Evolutionary conservation across 2,797 vertebrate genomes (phyloP), one percentile per base, ranked within the genome.

Genomic region (Furcifer pardalis): DNA sequence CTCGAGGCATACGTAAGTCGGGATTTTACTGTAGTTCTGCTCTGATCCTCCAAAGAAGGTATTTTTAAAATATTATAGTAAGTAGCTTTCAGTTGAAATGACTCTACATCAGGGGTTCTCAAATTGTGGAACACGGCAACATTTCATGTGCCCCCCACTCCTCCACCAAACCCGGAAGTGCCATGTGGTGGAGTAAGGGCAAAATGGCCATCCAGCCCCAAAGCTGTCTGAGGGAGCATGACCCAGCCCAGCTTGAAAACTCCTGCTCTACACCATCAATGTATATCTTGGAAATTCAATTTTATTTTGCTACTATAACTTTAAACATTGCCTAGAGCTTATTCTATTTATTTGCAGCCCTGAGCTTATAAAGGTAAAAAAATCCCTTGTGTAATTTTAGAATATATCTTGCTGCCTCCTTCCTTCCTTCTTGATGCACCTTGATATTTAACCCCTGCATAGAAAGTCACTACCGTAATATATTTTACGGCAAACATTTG

Each of bases 21-120:
- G n/a, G n/a, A n/a, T n/a, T n/a, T n/a, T n/a, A n/a, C n/a, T n/a
- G n/a, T n/a, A n/a, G n/a, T 6, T 17, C 46, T 78, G 78, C 2
- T 46, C 66, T 30, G 2, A 7, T 79, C 46, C 63, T 7, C 63
- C 84, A 72, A 83, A 93, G 90, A 86, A 74, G 68, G 7, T 30
- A 68, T 85, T 32, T 0, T 83, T 73, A 23, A 10, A 89, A 49
- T 83, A 86, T 8, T 68, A 40, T 2, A 0, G 66, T 32, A 89
- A 90, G 87, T 0, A 87, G 9, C 23, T 3, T 83, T 81, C 74
- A 12, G 66, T 85, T 59, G 40, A 76, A 84, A 65, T 75, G 85
- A 44, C 15, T 46, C 77, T 30, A 60, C n/a, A n/a, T n/a, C n/a
- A n/a, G n/a, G n/a, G n/a, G n/a, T n/a, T n/a, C n/a, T n/a, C n/a